phyloP scores from a whole-genome alignment of 2,888 invertebrate species.

The Therioaphis trifolii region DNA sequence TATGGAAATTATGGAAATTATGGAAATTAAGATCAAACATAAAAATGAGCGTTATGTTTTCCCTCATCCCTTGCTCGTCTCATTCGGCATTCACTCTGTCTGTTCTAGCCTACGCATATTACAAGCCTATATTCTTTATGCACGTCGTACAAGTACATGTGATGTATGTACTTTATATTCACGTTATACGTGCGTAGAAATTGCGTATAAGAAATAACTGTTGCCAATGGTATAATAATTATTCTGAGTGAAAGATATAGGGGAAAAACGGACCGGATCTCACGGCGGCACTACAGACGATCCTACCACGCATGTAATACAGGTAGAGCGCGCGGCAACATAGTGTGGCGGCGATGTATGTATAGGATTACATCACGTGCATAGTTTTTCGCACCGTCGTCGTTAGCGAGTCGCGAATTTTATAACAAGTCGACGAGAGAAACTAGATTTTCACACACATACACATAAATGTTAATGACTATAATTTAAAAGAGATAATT shows the following conservation, averaged over 20 bases:
- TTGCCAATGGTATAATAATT: background rate
- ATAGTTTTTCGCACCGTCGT: conserved; percentile 5
- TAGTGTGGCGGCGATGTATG: too few relatives aligned
- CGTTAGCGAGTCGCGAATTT: conserved; percentile 28
- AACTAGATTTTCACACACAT: conserved; percentile 29
- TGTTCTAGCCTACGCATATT: too few relatives aligned
- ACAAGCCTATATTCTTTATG: too few relatives aligned
- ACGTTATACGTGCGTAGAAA: too few relatives aligned
- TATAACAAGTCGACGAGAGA: conserved; percentile 4
- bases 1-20: too few relatives aligned
- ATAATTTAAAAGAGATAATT: conserved; percentile 45
- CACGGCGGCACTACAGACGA: background rate
- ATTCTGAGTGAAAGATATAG: background rate
- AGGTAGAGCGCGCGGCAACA: background rate
- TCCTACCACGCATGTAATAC: background rate
- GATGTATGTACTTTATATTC: too few relatives aligned
- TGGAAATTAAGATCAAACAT: too few relatives aligned
- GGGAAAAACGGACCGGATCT: background rate
- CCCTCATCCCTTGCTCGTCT: too few relatives aligned
- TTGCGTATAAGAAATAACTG: background rate
- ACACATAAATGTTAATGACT: background rate
- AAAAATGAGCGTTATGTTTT: too few relatives aligned
- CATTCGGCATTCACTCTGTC: too few relatives aligned
- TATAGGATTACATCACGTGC: conserved; percentile 33
- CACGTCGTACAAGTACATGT: too few relatives aligned